These are phyloP conservation scores for Chrysemys picta DNA, from an alignment of 2,113 vertebrate genomes.

Conservation along the genomic window DNA sequence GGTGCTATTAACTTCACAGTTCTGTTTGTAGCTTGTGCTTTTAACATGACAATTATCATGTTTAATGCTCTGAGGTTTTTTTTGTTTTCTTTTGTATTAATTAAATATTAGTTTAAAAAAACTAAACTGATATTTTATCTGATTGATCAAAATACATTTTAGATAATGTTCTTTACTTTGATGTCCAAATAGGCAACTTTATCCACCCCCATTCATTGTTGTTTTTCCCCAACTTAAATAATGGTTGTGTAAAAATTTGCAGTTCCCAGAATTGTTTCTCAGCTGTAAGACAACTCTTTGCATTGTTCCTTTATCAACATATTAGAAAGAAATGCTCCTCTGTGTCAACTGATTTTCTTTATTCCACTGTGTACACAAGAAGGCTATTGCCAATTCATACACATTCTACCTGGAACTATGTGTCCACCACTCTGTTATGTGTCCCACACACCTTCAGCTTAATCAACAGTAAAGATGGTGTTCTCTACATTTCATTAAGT, in stretches of 20 bases:
- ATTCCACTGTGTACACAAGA: background rate
- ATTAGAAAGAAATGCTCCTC: background rate
- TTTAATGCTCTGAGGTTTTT: conserved; percentile 33
- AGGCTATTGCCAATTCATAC: background rate
- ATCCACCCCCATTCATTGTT: background rate
- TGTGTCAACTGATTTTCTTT: background rate
- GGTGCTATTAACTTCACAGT: conserved; percentile 18
- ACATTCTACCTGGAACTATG: background rate
- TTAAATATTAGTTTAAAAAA: background rate
- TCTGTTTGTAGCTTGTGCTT: conserved; percentile 10
- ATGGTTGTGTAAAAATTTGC: background rate
- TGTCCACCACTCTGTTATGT: background rate
- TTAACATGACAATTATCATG: background rate
- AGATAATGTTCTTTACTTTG: background rate
- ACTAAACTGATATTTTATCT: background rate
- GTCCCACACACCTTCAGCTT: background rate
- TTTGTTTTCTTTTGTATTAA: conserved; percentile 37
- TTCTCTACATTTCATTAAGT: background rate
- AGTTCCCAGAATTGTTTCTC: background rate
- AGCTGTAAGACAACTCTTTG: background rate
- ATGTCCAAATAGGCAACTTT: conserved; percentile 10
- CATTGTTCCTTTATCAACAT: background rate
- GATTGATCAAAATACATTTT: background rate
- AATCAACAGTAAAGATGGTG: background rate
- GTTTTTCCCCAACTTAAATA: background rate